A percentile compares a stretch with the other conserved stretches of the same genome.
phyloP scores from a whole-genome alignment of 2,113 vertebrate genomes.

The Microcebus murinus region DNA sequence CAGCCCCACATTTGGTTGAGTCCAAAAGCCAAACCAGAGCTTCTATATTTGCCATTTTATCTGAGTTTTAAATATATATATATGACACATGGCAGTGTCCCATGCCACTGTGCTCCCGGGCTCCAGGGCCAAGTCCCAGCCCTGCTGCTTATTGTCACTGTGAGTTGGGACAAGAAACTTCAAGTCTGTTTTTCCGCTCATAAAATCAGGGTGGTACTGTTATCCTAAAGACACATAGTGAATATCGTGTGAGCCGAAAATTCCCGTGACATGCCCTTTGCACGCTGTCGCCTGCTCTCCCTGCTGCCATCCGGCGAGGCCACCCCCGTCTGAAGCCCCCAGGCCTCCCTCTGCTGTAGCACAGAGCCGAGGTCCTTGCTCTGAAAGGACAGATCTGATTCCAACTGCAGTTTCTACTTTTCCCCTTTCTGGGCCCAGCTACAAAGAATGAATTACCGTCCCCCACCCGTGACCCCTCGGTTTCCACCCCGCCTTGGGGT shows the following conservation, averaged over 20 bases:
- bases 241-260: not conserved
- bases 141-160: not conserved
- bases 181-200: not conserved
- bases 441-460: not conserved
- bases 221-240: not conserved
- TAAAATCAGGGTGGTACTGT: not conserved
- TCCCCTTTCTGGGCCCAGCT: not conserved
- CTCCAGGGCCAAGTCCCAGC: not conserved
- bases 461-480: rapidly evolving
- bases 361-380: not conserved
- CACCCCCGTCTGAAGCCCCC: rapidly evolving
- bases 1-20: not conserved
- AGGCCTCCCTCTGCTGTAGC: not conserved
- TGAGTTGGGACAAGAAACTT: not conserved
- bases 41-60: not conserved
- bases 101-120: not conserved
- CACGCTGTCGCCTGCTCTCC: too few relatives aligned
- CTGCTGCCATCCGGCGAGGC: not conserved
- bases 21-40: not conserved
- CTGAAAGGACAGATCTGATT: not conserved
- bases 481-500: not conserved
- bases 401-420: not conserved
- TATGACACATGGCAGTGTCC: too few relatives aligned
- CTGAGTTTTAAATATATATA: not conserved
- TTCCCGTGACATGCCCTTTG: too few relatives aligned